Percentiles rank a stretch among this genome's conserved stretches.
Evolutionary conservation across 2,888 invertebrate species (phyloP).

Genomic region (Dryobota labecula): DNA sequence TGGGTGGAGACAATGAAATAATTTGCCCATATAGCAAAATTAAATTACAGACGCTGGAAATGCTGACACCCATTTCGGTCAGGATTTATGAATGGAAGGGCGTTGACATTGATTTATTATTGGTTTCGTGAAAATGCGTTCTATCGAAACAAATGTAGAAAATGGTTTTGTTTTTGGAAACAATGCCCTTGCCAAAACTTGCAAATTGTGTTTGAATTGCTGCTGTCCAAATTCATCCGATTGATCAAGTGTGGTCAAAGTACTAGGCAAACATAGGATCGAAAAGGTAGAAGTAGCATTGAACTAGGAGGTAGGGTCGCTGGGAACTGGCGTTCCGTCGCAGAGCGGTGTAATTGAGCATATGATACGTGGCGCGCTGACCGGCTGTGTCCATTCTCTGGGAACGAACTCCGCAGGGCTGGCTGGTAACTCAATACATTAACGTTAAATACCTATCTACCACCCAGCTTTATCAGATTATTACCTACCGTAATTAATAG

Average conservation of each 20-base stretch:
- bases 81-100: constrained; percentile 64
- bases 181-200: constrained; percentile 26
- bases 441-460: constrained; percentile 50
- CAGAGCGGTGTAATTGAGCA: constrained; percentile 84
- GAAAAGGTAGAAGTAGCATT: constrained; percentile 64
- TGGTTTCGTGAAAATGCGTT: constrained; percentile 52
- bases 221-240: constrained; percentile 61
- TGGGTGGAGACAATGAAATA: constrained; percentile 62
- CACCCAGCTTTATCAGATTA: constrained; percentile 44
- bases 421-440: constrained; percentile 62
- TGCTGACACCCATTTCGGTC: constrained; percentile 58
- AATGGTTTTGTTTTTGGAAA: constrained; percentile 47
- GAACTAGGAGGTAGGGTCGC: constrained; percentile 58
- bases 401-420: constrained; percentile 78
- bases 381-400: constrained; percentile 81
- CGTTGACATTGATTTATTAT: constrained; percentile 65
- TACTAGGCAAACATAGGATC: constrained; percentile 57
- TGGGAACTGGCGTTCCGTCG: constrained; percentile 67
- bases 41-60: constrained; percentile 62
- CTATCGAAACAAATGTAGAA: constrained; percentile 43
- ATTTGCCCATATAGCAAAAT: constrained; percentile 61
- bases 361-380: constrained; percentile 81
- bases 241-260: constrained; percentile 60
- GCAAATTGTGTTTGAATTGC: constrained; percentile 40
- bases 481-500: constrained; percentile 38